phyloP scores from a whole-genome alignment of 2,888 invertebrate species.

The Protonemura montana region DNA sequence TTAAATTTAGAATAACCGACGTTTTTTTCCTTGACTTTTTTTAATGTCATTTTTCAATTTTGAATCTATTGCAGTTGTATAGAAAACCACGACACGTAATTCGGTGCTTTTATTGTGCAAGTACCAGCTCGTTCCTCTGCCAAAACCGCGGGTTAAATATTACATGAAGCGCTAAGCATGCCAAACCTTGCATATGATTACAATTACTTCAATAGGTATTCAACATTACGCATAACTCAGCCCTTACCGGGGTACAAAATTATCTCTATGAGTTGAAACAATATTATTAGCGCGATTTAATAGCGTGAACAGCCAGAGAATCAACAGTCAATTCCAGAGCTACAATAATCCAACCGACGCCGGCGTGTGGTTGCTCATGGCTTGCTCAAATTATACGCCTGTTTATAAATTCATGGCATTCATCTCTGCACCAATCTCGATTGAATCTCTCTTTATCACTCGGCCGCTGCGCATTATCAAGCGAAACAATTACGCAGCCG shows the following conservation, averaged over 20 bases:
- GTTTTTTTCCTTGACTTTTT: background rate
- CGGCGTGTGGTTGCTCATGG: background rate
- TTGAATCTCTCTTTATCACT: slow-evolving; percentile 19
- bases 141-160: no score
- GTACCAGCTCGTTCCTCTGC: no score
- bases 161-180: no score
- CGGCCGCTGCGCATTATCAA: background rate
- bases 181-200: background rate
- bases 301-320: background rate
- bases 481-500: background rate
- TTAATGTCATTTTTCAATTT: background rate
- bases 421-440: slow-evolving; percentile 21
- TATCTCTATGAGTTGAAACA: slow-evolving; percentile 12
- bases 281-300: slow-evolving; percentile 12
- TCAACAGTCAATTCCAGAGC: slow-evolving; percentile 8
- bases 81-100: no score
- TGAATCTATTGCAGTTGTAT: background rate
- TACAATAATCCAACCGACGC: background rate
- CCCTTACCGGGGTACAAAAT: background rate
- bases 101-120: no score
- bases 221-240: background rate
- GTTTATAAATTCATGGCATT: slow-evolving; percentile 26
- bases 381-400: background rate
- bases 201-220: background rate
- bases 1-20: background rate